A percentile compares a stretch with the other conserved stretches of the same genome.
These are phyloP conservation scores for Monodelphis domestica DNA, from an alignment of 2,797 vertebrate species.

Conservation along the genomic window DNA sequence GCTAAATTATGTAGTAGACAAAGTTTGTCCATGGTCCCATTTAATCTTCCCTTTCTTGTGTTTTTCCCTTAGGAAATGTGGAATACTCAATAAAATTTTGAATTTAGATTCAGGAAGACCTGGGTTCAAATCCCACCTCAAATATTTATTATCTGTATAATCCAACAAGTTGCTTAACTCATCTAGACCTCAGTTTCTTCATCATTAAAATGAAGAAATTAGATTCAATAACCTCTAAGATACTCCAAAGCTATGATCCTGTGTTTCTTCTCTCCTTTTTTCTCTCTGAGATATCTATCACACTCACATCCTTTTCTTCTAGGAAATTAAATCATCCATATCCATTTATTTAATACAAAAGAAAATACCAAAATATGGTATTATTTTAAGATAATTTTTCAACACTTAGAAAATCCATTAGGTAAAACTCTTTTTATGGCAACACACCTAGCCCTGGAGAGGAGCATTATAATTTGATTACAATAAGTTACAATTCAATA, in stretches of 20 bases:
- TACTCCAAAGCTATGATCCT: background rate
- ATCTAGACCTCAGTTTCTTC: background rate
- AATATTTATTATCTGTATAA: background rate
- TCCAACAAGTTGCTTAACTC: too few species aligned
- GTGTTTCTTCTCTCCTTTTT: background rate
- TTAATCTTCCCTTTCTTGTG: background rate
- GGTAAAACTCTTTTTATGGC: background rate
- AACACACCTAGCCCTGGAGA: too few species aligned
- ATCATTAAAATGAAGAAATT: background rate
- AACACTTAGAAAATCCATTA: conserved; percentile 29
- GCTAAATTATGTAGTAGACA: background rate
- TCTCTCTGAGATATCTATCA: background rate
- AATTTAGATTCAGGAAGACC: background rate
- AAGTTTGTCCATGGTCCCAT: background rate
- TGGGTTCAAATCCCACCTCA: background rate
- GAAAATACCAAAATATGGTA: conserved; percentile 10
- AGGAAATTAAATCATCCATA: conserved; percentile 1
- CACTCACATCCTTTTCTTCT: background rate
- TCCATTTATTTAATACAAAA: conserved; percentile 45
- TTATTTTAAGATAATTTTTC: conserved; percentile 37
- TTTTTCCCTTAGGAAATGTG: too few species aligned
- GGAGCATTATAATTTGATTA: too few species aligned
- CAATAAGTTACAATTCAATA: too few species aligned
- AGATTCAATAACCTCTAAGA: background rate
- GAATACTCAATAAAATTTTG: too few species aligned